Evolutionary conservation across 2,888 invertebrate genomes (phyloP).

Genomic region (Psylliodes chrysocephalus): DNA sequence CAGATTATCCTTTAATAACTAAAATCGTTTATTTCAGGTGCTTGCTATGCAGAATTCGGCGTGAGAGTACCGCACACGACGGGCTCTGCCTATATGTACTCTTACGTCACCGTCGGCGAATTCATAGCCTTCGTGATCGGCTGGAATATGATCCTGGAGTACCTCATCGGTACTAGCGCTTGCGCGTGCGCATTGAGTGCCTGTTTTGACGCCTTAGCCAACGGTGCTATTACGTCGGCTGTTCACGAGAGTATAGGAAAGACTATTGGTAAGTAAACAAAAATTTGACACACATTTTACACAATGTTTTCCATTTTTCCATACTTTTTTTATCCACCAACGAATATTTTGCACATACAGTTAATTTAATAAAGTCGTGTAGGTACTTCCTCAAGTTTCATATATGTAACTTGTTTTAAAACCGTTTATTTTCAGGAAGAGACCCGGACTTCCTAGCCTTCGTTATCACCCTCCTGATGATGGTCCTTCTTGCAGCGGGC

Average conservation of each 20-base stretch:
- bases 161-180: conserved; percentile 90
- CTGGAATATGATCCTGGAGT: conserved; percentile 93
- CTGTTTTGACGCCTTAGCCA: conserved; percentile 85
- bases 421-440: conserved; percentile 69
- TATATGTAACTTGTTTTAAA: not conserved
- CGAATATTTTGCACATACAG: too few species aligned
- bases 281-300: too few species aligned
- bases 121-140: conserved; percentile 91
- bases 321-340: too few species aligned
- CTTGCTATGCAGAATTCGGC: conserved; percentile 93
- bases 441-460: conserved; percentile 92
- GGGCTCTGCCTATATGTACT: conserved; percentile 93
- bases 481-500: conserved; percentile 84
- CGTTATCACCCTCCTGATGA: conserved; percentile 87
- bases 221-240: conserved; percentile 78
- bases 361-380: too few species aligned
- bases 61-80: conserved; percentile 88
- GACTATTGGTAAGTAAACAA: conserved; percentile 30
- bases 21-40: conserved; percentile 68
- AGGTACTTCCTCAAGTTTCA: too few species aligned
- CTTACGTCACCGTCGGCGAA: conserved; percentile 92
- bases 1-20: too few species aligned
- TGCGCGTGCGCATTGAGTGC: conserved; percentile 94
- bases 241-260: conserved; percentile 73
- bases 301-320: too few species aligned